Evolutionary conservation across 1,140 invertebrate genomes (phyloP).

Genomic region (Eueides isabella): DNA sequence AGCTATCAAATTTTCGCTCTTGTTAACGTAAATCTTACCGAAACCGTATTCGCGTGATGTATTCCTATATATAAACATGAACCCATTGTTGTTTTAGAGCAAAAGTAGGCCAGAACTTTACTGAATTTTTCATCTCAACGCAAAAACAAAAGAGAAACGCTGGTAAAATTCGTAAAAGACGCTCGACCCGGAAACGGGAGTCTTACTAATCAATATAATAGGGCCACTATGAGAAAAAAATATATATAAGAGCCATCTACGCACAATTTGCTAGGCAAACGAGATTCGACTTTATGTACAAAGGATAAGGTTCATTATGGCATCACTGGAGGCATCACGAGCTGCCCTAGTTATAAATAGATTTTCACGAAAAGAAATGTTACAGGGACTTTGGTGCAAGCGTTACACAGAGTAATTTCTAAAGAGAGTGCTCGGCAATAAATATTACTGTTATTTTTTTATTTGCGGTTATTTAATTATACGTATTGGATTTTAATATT

Average conservation of each 20-base stretch:
- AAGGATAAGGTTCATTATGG: not conserved
- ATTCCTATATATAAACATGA: not conserved
- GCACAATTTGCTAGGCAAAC: conserved; percentile 34
- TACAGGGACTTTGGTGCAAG: conserved; percentile 80
- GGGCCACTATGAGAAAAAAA: conserved; percentile 80
- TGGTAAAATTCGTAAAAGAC: conserved; percentile 65
- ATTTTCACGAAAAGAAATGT: conserved; percentile 82
- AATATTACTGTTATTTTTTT: conserved; percentile 6
- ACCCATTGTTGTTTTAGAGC: not conserved
- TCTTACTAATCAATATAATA: conserved; percentile 81
- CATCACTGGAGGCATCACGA: conserved; percentile 41
- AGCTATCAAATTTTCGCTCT: not conserved
- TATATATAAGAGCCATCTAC: conserved; percentile 58
- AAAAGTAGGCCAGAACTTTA: conserved; percentile 25
- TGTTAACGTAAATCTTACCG: not conserved
- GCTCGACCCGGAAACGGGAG: conserved; percentile 65
- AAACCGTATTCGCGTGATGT: not conserved
- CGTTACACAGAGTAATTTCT: conserved; percentile 56
- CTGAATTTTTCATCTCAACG: conserved; percentile 40
- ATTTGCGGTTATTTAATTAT: too few species aligned
- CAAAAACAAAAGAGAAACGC: conserved; percentile 68
- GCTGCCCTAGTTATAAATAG: conserved; percentile 81
- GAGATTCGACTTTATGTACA: conserved; percentile 47
- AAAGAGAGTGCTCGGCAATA: conserved; percentile 28
- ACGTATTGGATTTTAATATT: too few species aligned